Evolutionary conservation across 2,888 invertebrate genomes (phyloP), one percentile per base, ranked within the genome.

Genomic region (Seira sanloemensis): DNA sequence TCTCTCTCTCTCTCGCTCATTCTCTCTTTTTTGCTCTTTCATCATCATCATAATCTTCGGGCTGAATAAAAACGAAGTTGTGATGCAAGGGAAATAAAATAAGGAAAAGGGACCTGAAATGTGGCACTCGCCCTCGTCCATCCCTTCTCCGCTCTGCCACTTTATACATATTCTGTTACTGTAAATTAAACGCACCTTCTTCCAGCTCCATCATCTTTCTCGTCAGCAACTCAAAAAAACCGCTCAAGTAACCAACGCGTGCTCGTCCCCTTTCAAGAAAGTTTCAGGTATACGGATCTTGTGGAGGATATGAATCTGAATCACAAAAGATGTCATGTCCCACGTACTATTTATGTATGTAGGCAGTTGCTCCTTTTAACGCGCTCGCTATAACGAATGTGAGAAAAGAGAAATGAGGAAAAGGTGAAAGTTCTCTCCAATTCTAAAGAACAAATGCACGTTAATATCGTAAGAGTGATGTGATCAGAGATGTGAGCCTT

Each of bases 301-400:
- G n/a, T n/a, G n/a, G n/a, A n/a, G n/a, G n/a, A 73, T 79, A 79
- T 79, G 79, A 79, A 79, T 78, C 78, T 72, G 78, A 78, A 78
- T 80, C 74, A 80, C 68, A 80, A 80, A 74, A 73, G 79, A 79
- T 72, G 72, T 67, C 67, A 23, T 25, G 7, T n/a, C n/a, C n/a
- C 65, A 67, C 73, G 19, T 71, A 71, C 58, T 19, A 27, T 18
- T 24, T 21, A 18, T 37, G 23, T 75, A n/a, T n/a, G n/a, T n/a
- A n/a, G n/a, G n/a, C n/a, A n/a, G n/a, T n/a, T n/a, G n/a, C n/a
- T 37, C 65, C 2, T 58, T n/a, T 19, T 58, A 73, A 25, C 58
- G 73, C 26, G 58, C 54, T 18, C 19, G 58, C 54, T 26, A 58
- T 65, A 71, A 65, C n/a, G 65, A 78, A 78, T 23, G 71, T 78